phyloP scores from a whole-genome alignment of 2,797 vertebrate species.

The Gobio occitaniae region DNA sequence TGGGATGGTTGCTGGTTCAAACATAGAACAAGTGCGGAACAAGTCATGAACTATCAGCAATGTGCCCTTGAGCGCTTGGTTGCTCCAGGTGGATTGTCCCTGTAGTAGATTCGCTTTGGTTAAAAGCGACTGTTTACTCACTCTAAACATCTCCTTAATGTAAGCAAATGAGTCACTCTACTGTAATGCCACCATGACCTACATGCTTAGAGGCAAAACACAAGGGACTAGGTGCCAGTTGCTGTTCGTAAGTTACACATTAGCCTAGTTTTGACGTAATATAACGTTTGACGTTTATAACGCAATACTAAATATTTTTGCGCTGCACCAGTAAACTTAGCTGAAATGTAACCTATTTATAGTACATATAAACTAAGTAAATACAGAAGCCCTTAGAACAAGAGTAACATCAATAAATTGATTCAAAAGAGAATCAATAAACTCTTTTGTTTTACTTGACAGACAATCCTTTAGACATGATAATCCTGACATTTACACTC shows the following conservation, averaged over 20 bases:
- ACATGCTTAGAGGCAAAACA: constrained; percentile 2
- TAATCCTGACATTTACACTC: neutral
- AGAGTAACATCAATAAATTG: neutral
- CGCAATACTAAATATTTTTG: too few species aligned
- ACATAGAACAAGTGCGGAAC: neutral
- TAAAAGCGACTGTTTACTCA: neutral
- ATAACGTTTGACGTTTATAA: neutral
- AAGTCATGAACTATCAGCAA: neutral
- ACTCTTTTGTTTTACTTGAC: neutral
- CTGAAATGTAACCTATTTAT: neutral
- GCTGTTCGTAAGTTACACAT: neutral
- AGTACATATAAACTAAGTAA: neutral
- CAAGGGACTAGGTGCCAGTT: neutral
- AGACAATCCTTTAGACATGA: neutral
- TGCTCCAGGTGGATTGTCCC: neutral
- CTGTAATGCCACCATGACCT: neutral
- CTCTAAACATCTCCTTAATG: neutral
- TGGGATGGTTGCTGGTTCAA: neutral
- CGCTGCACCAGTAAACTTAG: neutral
- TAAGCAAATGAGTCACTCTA: neutral
- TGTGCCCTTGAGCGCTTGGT: neutral
- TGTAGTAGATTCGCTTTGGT: neutral
- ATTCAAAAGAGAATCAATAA: neutral
- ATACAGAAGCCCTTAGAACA: neutral
- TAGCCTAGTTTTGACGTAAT: neutral